Base-by-base conservation (phyloP, 2,888 invertebrate species). In the Epiblema foenella region DNA sequence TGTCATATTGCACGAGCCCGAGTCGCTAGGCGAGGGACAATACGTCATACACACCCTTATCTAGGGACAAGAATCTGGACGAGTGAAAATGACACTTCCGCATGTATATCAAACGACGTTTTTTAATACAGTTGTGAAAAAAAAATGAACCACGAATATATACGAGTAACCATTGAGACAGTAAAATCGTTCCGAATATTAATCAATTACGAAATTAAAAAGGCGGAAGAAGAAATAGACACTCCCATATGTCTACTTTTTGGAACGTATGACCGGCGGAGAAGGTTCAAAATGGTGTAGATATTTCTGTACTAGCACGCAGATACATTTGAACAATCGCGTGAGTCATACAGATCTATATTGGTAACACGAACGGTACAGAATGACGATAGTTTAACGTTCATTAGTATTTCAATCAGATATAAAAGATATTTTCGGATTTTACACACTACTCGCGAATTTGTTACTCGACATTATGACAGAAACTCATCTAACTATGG, bases 281-380 rank as follows among this genome's bases (percentile, higher is more conserved):
- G 10, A 64, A 24, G 39, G 17, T 24, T 54, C n/a, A 54, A 54
- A 54, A 24, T 64, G 4, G 51, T 63, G 18, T 20, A 51, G 15
- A 63, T 63, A 46, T 63, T 63, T 37, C 11, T 54, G 10, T 10
- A 64, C 1, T n/a, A 9, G 1, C 5, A 9, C 10, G 39, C 52
- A 64, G 77, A 80, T 76, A 76, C 79, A 79, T 78, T 77, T 77
- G 78, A 75, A 75, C 66, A 71, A 73, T 71, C 69, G 75, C 73
- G 75, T 82, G 83, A 83, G 73, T 83, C 83, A 82, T 67, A 64
- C 74, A 20, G 75, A 69, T 79, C 77, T 80, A 82, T 75, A 79
- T 79, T 75, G 73, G 77, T 75, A 73, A 33, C 74, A 72, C 69
- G 67, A 59, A 39, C 39, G 42, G 65, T 46, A 64, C 51, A 52